Conservation (phyloP, 1,140 invertebrate species). For the Cataglyphis hispanica region DNA sequence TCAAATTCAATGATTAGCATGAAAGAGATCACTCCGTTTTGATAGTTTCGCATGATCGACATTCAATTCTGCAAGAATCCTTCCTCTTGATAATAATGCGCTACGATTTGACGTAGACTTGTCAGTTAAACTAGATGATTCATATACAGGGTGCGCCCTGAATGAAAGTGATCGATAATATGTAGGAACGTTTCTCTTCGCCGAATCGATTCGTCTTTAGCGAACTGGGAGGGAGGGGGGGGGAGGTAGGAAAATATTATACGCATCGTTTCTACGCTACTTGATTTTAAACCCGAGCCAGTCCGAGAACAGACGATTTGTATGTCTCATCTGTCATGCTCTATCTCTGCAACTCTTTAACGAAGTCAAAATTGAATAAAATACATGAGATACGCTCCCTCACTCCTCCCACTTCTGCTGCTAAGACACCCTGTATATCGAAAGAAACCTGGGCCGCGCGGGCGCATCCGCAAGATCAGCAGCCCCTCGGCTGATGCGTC, state of each 20-base stretch:
- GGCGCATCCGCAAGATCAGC: constrained; percentile 66
- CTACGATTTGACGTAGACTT: not conserved
- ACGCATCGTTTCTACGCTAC: not conserved
- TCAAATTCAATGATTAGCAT: not conserved
- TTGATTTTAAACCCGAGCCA: not conserved
- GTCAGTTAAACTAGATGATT: constrained; percentile 3
- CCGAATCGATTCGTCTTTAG: constrained; percentile 21
- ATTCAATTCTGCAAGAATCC: not conserved
- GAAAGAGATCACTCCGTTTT: not conserved
- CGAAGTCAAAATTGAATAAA: not conserved
- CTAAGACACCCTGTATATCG: constrained; percentile 36
- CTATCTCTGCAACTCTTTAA: no score
- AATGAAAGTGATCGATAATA: not conserved
- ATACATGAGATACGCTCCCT: not conserved
- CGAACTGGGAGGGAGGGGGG: not conserved
- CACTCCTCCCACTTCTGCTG: not conserved
- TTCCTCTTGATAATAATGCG: not conserved
- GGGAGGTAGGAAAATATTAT: no score
- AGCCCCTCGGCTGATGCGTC: constrained; percentile 41
- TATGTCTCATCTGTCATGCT: no score
- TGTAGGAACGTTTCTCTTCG: not conserved
- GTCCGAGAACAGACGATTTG: no score
- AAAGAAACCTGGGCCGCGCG: constrained; percentile 25
- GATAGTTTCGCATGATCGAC: not conserved
- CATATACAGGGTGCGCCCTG: constrained; percentile 7